A percentile compares a stretch with the other conserved stretches of the same genome.
Conservation (phyloP, 2,113 vertebrate species). For the Eulemur macaco region DNA sequence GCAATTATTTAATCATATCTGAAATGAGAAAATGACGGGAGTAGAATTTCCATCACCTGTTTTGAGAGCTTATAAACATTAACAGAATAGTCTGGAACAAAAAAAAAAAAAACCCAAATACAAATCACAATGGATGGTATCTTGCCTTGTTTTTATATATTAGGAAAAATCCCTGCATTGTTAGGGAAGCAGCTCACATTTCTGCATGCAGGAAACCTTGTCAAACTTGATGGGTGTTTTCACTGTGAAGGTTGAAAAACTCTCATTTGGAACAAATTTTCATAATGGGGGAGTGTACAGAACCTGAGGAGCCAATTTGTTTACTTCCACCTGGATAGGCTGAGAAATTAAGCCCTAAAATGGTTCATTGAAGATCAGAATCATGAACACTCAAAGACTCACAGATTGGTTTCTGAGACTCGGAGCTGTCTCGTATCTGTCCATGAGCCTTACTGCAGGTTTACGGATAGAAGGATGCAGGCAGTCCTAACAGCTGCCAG, state of each 20-base stretch:
- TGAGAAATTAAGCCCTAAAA: conserved; percentile 30
- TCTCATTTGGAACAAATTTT: conserved; percentile 67
- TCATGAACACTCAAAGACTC: neutral
- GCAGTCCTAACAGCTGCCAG: neutral
- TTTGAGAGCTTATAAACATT: conserved; percentile 75
- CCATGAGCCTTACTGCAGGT: neutral
- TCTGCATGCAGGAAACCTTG: conserved; percentile 53
- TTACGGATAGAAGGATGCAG: neutral
- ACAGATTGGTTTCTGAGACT: neutral
- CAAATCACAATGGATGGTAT: conserved; percentile 61
- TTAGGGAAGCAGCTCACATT: conserved; percentile 65
- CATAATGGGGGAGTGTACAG: neutral
- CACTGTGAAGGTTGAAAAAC: conserved; percentile 67
- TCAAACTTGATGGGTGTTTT: conserved; percentile 42
- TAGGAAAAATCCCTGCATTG: conserved; percentile 61
- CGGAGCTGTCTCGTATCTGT: neutral
- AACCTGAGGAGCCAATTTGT: conserved; percentile 48
- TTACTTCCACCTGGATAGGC: conserved; percentile 30
- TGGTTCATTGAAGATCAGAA: neutral
- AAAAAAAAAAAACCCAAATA: conserved; percentile 35
- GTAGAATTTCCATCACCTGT: conserved; percentile 76
- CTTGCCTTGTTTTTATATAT: conserved; percentile 73
- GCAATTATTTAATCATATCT: conserved; percentile 78
- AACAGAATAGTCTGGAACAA: conserved; percentile 68
- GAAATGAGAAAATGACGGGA: conserved; percentile 78